These are phyloP conservation scores for Euleptes europaea DNA, from an alignment of 2,113 vertebrate genomes.

Conservation along the genomic window DNA sequence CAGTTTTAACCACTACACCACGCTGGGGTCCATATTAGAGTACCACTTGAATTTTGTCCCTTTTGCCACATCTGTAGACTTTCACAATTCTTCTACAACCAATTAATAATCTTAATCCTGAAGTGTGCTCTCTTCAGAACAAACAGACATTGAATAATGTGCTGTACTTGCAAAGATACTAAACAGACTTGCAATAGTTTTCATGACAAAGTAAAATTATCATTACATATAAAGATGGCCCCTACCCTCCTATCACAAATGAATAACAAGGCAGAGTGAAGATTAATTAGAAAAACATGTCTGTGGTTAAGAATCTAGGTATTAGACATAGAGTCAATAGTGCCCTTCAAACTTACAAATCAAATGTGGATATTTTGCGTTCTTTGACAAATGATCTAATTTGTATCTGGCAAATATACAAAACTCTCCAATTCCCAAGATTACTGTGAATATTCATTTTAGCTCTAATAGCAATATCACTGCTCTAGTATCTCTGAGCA, in stretches of 20 bases:
- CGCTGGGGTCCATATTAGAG: not conserved
- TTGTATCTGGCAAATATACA: not conserved
- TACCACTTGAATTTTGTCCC: not conserved
- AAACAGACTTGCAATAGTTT: not conserved
- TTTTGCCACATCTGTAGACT: not conserved
- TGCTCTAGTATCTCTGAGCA: not conserved
- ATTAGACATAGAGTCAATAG: not conserved
- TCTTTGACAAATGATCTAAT: not conserved
- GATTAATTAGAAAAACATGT: not conserved
- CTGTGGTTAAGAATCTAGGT: not conserved
- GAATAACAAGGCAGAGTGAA: not conserved
- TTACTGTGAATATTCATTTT: constrained; percentile 5
- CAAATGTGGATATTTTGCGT: not conserved
- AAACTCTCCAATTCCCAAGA: not conserved
- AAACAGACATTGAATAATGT: not conserved
- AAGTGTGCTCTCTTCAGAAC: not conserved
- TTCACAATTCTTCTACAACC: not conserved
- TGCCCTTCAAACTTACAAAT: not conserved
- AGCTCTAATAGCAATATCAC: not conserved
- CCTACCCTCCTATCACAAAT: not conserved
- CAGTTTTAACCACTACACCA: too few species aligned
- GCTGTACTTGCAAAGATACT: not conserved
- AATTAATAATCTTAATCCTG: not conserved
- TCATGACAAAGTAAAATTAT: not conserved
- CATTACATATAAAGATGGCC: not conserved